A percentile compares a stretch with the other conserved stretches of the same genome.
Evolutionary conservation across 2,888 invertebrate species (phyloP).

Genomic region (Ischnura elegans): DNA sequence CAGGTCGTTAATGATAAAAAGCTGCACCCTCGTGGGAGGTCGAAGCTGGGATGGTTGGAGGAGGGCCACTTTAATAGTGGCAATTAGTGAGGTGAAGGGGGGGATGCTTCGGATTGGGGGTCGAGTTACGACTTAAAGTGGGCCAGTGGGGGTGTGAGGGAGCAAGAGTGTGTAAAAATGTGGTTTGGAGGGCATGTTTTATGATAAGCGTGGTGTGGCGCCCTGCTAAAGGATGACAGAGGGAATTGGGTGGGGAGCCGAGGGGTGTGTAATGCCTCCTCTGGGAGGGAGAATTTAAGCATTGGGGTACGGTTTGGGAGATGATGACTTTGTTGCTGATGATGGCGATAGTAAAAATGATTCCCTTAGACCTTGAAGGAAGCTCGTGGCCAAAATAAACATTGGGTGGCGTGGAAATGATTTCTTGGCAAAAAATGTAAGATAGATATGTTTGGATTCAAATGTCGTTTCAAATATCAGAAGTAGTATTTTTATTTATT

Average conservation of each 20-base stretch:
- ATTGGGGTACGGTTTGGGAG: not conserved
- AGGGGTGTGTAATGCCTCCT: not conserved
- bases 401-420: not conserved
- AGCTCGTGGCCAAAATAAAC: not conserved
- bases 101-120: not conserved
- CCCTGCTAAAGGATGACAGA: not conserved
- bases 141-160: not conserved
- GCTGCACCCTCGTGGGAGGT: not conserved
- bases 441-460: too few relatives aligned
- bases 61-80: not conserved
- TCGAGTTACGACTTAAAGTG: not conserved
- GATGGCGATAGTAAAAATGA: conserved; percentile 15
- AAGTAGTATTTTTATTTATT: too few relatives aligned
- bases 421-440: too few relatives aligned
- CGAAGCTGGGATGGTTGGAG: not conserved
- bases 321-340: not conserved
- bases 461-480: too few relatives aligned
- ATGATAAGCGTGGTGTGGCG: not conserved
- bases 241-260: not conserved
- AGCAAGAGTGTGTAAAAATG: not conserved
- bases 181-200: not conserved
- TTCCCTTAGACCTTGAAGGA: not conserved
- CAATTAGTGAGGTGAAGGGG: not conserved
- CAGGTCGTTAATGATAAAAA: conserved; percentile 32
- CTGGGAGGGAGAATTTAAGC: not conserved